phyloP scores from a whole-genome alignment of 2,797 vertebrate genomes.

The Orientallactaga sibirica region DNA sequence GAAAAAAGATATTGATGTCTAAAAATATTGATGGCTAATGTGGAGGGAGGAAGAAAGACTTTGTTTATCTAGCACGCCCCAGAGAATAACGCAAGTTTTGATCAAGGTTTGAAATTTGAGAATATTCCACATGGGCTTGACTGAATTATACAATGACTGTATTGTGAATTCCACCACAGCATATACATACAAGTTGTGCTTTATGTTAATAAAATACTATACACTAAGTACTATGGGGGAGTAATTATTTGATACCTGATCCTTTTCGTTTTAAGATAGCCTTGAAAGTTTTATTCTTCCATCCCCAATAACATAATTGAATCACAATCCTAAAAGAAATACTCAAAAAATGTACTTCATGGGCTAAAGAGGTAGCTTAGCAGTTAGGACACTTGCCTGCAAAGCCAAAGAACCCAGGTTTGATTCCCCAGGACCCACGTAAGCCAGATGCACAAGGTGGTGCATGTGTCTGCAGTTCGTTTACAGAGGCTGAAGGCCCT shows the following conservation, averaged over 20 bases:
- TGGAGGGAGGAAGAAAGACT: conserved; percentile 52
- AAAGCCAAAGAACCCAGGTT: too few relatives aligned
- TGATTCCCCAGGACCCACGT: too few relatives aligned
- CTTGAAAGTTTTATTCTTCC: conserved; percentile 56
- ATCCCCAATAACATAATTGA: background rate
- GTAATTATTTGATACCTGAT: conserved; percentile 55
- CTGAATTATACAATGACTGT: conserved; percentile 13
- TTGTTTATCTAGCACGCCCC: conserved; percentile 49
- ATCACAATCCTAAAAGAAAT: conserved; percentile 5
- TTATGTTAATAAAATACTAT: conserved; percentile 55
- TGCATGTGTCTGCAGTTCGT: too few relatives aligned
- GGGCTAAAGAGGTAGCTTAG: too few relatives aligned
- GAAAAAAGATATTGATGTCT: background rate
- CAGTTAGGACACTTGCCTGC: too few relatives aligned
- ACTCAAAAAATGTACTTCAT: conserved; percentile 27
- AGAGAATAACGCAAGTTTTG: conserved; percentile 60
- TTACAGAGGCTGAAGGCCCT: too few relatives aligned
- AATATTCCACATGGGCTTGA: conserved; percentile 29
- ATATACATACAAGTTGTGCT: conserved; percentile 54
- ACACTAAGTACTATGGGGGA: background rate
- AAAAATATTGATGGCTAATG: conserved; percentile 38
- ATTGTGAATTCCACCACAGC: conserved; percentile 44
- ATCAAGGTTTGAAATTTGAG: conserved; percentile 73
- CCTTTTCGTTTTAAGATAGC: conserved; percentile 46
- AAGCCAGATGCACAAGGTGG: too few relatives aligned